Conservation (phyloP, 2,797 vertebrate species). For the Lophotriccus pileatus region DNA sequence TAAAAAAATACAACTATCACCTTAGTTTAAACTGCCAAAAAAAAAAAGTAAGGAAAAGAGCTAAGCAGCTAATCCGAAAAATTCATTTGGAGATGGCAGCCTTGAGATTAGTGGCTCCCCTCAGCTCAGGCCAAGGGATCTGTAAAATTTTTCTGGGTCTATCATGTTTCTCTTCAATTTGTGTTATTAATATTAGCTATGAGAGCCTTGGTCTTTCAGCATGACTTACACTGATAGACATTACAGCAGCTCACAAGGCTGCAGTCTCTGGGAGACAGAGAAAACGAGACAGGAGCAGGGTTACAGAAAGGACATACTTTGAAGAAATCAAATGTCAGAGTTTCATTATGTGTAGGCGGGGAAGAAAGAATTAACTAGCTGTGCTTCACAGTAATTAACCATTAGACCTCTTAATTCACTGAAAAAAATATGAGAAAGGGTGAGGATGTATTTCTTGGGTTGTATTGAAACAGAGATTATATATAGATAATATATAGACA, state of each 20-base stretch:
- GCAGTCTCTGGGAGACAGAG: background rate
- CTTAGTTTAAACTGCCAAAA: background rate
- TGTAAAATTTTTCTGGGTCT: background rate
- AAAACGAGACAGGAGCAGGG: background rate
- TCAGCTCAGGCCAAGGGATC: background rate
- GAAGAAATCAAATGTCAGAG: constrained; percentile 38
- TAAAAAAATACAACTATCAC: background rate
- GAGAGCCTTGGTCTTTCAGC: constrained; percentile 64
- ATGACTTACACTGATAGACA: constrained; percentile 14
- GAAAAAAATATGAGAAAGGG: background rate
- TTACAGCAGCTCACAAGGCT: constrained; percentile 43
- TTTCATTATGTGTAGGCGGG: constrained; percentile 1
- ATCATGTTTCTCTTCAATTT: constrained; percentile 59
- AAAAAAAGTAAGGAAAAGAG: background rate
- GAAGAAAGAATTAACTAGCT: background rate
- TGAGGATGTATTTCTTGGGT: background rate
- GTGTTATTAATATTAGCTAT: constrained; percentile 43
- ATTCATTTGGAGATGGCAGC: background rate
- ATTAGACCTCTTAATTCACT: background rate
- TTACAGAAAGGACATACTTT: constrained; percentile 41
- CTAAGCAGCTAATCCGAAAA: constrained; percentile 13
- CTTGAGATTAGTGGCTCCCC: background rate
- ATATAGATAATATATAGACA: background rate
- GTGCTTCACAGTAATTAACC: background rate
- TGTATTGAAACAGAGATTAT: background rate